Evolutionary conservation across 2,113 vertebrate species (phyloP), one percentile per base, ranked within the genome.

Genomic region (Copsychus sechellarum): DNA sequence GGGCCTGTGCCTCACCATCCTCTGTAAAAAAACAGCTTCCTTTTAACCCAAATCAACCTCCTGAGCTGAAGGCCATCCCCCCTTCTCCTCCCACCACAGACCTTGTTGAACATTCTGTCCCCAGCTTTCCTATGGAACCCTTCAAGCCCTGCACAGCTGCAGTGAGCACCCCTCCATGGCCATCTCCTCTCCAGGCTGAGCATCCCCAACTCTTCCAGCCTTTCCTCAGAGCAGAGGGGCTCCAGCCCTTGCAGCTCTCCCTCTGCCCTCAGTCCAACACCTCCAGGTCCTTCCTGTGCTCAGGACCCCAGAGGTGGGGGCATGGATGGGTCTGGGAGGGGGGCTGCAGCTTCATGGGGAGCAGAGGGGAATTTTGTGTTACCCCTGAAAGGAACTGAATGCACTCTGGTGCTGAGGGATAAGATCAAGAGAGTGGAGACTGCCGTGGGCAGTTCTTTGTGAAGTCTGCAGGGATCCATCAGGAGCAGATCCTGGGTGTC

Each of bases 61-160:
- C n/a, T 54, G 29, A 24, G 15, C 1, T 11, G 1, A 61, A 70
- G 40, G 6, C 10, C 16, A 56, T 40, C 0, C 5, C 16, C 9
- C 2, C 8, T 12, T 29, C 57, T 71, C 29, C 20, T 47, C 7
- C 12, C 20, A 12, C 56, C 40, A 24, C 48, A 54, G 45, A 13
- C 16, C 47, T 65, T 45, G 34, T 3, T 48, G 29, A 71, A 34
- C 28, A 56, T 48, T 45, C 19, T 64, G 48, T 22, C 31, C 56
- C 34, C 21, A 2, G 18, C 48, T 42, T 87, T 54, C 40, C 65
- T 18, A 0, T 8, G 11, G n/a, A 12, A 12, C 29, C 19, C 50
- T 31, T 31, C 57, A 50, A 25, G 9, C 1, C 21, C 57, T 71
- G 24, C n/a, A 24, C 0, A 2, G 24, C 3, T 0, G 0, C 66